These are phyloP conservation scores for Triplophysa tibetana DNA, from an alignment of 2,113 vertebrate genomes.

Conservation along the genomic window DNA sequence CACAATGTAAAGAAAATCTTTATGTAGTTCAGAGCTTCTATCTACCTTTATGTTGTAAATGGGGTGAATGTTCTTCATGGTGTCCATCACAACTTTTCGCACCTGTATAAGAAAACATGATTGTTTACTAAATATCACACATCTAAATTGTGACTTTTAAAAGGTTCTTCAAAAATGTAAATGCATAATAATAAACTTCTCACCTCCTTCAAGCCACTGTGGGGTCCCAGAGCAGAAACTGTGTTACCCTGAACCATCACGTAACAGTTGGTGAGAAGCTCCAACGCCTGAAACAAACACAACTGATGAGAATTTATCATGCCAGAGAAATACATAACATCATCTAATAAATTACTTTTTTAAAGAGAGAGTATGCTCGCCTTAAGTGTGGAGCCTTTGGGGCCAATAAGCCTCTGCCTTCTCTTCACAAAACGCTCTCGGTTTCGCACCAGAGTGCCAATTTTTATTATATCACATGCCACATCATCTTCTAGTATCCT, in stretches of 20 bases:
- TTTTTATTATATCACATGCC: conserved; percentile 97
- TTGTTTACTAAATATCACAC: not conserved
- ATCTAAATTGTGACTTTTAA: no score
- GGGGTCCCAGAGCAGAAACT: conserved; percentile 89
- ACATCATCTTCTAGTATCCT: conserved; percentile 91
- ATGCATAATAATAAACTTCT: not conserved
- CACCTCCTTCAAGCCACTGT: conserved; percentile 91
- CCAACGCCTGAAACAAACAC: conserved; percentile 80
- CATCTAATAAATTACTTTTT: not conserved
- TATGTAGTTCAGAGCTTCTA: not conserved
- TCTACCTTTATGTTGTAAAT: conserved; percentile 98
- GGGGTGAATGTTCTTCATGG: conserved; percentile 98
- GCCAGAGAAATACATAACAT: not conserved
- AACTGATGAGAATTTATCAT: rapidly evolving
- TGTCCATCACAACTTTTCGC: conserved; percentile 93
- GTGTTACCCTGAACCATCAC: conserved; percentile 99
- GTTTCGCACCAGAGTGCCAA: conserved; percentile 90
- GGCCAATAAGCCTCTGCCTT: conserved; percentile 91
- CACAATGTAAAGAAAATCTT: no score
- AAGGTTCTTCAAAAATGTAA: no score
- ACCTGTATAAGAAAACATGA: conserved; percentile 73
- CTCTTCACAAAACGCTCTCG: conserved; percentile 94
- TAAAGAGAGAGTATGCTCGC: conserved; percentile 62
- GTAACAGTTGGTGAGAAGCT: conserved; percentile 93
- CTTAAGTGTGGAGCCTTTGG: conserved; percentile 96